Conservation (phyloP, 2,113 vertebrate species). For the Sphaerodactylus townsendi region DNA sequence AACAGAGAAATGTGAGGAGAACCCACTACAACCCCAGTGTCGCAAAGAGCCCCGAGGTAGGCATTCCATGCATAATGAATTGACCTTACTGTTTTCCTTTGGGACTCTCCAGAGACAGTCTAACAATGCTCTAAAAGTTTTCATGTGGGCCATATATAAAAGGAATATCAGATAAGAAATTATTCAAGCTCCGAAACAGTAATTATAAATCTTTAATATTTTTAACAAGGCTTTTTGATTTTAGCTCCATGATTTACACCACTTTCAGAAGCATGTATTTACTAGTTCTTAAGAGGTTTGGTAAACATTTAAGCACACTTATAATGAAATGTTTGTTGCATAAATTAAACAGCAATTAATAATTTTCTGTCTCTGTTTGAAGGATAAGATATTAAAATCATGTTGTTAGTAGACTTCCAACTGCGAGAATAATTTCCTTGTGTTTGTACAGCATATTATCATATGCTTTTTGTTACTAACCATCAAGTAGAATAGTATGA, state of each 20-base stretch:
- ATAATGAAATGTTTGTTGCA: constrained; percentile 75
- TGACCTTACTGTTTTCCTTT: not conserved
- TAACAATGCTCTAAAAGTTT: not conserved
- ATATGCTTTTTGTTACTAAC: constrained; percentile 47
- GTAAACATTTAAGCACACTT: constrained; percentile 70
- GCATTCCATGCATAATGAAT: too few relatives aligned
- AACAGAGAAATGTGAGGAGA: too few relatives aligned
- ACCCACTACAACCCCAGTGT: too few relatives aligned
- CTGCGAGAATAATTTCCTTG: constrained; percentile 85
- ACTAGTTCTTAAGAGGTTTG: constrained; percentile 59
- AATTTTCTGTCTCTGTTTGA: constrained; percentile 68
- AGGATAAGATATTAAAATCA: constrained; percentile 69
- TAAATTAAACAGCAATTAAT: constrained; percentile 80
- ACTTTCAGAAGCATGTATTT: constrained; percentile 46
- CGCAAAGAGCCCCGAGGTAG: too few relatives aligned
- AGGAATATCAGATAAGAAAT: constrained; percentile 39
- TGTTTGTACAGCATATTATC: constrained; percentile 74
- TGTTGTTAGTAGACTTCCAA: constrained; percentile 71
- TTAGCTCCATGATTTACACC: constrained; percentile 61
- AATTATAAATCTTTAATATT: constrained; percentile 66
- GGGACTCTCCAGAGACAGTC: not conserved
- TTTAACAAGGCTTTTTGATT: constrained; percentile 58
- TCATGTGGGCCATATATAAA: not conserved
- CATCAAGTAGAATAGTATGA: constrained; percentile 62
- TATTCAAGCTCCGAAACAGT: constrained; percentile 62